Base-by-base conservation (phyloP, 2,888 invertebrate species). In the Cephus sareptanus region DNA sequence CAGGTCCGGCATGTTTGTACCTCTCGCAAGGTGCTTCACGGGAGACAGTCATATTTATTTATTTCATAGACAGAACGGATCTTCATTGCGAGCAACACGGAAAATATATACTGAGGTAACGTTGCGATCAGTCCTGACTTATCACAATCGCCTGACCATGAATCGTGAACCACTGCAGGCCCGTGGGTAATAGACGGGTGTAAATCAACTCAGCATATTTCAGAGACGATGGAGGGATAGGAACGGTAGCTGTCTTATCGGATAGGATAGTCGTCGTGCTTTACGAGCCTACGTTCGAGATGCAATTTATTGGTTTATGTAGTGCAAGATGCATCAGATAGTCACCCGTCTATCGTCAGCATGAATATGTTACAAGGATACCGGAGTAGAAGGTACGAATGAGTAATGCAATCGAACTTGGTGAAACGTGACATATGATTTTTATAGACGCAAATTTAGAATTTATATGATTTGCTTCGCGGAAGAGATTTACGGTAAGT, bases 291-390 rank as follows among this genome's bases (percentile, higher is more conserved):
- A 71, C 71, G 71, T 15, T 71, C 71, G 9, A 71, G 71, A 71
- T 33, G 71, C 71, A 33, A 71, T 71, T 71, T 71, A 71, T 71
- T 15, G 71, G 71, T 71, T 71, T 71, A 71, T 34, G 33, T 23
- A 56, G 56, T 56, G 56, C 56, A 56, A 56, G 56, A 56, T 56
- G 23, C 56, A 23, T 15, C 56, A 1, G 56, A 56, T 56, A 56
- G 56, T 23, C 56, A 56, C 23, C 23, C 4, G 56, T 23, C 56
- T 56, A 56, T 23, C 56, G 56, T 56, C 56, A 56, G 23, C 23
- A 56, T 56, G 56, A 56, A 56, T 56, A 56, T 56, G 56, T 56
- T 56, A 56, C 56, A 56, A 56, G 56, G 56, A 56, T 56, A 56
- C 56, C 23, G 56, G 23, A 56, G 56, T 56, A 56, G 23, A 56